Evolutionary conservation across 2,888 invertebrate genomes (phyloP), one percentile per base, ranked within the genome.

Genomic region (Drosophila subquinaria): DNA sequence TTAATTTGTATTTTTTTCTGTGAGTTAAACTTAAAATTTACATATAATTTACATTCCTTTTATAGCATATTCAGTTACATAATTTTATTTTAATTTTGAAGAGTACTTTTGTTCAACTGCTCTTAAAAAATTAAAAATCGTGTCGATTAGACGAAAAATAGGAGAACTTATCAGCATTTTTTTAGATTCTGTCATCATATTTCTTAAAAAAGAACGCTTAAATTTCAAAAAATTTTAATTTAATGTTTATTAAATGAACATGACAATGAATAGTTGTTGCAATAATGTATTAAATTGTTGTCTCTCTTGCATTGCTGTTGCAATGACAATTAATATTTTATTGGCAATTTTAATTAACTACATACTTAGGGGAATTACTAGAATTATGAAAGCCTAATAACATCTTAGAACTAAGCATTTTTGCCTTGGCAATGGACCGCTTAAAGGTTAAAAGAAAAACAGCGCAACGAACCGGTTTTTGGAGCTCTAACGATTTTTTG

Each of bases 271-370:
- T 42, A 42, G 4, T 6, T 1, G 10, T 5, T 11, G 23, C 45
- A 45, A 23, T 11, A 45, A 11, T 40, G 23, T 40, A 66, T 52
- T 51, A n/a, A 60, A 45, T 6, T 47, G 10, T 50, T 60, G 15
- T 43, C n/a, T 45, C 10, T 8, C 8, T 20, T 33, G 35, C 36
- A 63, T 17, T 45, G 51, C 20, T 52, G 51, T 59, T 69, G 72
- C 56, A 82, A 69, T 65, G 38, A 23, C 11, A 67, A 82, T 85
- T 62, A 68, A 53, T 38, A 35, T 30, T 55, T 70, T 57, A 64
- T 68, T 66, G 51, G 51, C 17, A 63, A 61, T 30, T 50, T 53
- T 51, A 76, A 76, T 48, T 53, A 61, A 75, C 9, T 71, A 5
- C 45, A 50, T 57, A 53, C 15, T 27, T 30, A 43, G 5, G 11